These are phyloP conservation scores for Rynchops niger DNA, from an alignment of 2,113 vertebrate genomes.

Conservation along the genomic window DNA sequence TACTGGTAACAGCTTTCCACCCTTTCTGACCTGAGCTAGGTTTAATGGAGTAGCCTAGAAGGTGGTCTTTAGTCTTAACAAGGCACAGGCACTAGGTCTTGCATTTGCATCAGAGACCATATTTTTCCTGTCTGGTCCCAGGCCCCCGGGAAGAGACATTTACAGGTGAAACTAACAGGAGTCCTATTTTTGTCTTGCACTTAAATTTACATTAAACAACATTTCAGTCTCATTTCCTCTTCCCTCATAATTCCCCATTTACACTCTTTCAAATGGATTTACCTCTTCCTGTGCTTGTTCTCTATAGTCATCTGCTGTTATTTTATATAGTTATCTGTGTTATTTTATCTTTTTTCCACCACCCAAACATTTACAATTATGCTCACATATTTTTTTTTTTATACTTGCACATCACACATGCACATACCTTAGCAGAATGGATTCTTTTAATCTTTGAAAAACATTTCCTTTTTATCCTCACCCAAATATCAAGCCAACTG, in stretches of 20 bases:
- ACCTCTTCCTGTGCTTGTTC: neutral
- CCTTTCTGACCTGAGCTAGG: neutral
- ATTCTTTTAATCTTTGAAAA: conserved; percentile 24
- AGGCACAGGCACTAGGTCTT: neutral
- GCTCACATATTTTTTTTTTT: neutral
- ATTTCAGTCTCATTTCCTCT: conserved; percentile 2
- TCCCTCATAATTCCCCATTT: neutral
- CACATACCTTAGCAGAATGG: conserved; percentile 17
- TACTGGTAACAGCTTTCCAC: neutral
- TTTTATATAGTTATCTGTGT: neutral
- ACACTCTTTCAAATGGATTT: neutral
- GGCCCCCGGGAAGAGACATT: neutral
- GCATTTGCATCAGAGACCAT: neutral
- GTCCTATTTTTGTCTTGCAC: neutral
- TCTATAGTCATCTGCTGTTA: neutral
- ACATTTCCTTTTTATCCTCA: conserved; percentile 42
- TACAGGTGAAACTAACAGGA: neutral
- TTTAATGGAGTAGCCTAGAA: neutral
- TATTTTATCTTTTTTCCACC: neutral
- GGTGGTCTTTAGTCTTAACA: neutral
- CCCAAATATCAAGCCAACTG: conserved; percentile 48
- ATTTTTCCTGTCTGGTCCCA: neutral
- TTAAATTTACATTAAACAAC: neutral
- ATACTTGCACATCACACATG: neutral
- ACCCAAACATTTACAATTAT: neutral